Base-by-base conservation (phyloP, 2,888 invertebrate genomes). In the Cosmopolites sordidus region DNA sequence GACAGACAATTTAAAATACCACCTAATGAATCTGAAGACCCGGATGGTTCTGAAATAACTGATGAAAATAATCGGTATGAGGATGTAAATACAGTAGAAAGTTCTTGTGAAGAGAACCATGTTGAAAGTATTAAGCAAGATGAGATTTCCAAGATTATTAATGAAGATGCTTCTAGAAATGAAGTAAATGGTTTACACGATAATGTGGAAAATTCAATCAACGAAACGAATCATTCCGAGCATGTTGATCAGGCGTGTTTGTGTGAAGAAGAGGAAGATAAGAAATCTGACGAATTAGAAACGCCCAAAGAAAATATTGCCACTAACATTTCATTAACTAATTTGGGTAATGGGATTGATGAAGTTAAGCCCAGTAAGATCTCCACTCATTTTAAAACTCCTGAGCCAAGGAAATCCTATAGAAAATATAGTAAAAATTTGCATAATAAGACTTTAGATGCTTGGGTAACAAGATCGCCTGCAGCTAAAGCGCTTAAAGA, bases 391-490 rank as follows among this genome's bases (percentile, higher is more conserved):
- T 61, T 58, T 45, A 62, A 55, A 46, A 37, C 58, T 5, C 55
- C 60, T 5, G 61, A 63, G 38, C 39, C 54, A 39, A 58, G 59
- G 52, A 58, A 51, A 49, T 54, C 37, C 14, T 48, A 58, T 37
- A 59, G 51, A 49, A 61, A 58, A 41, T 55, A 54, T 33, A 48
- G 16, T 14, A 61, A 56, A 42, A 16, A 16, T 16, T 12, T 41
- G 2, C 60, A 60, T 39, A 64, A 63, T 53, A 60, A 56, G 46
- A 69, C 67, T 16, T 60, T 71, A 48, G 70, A 71, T 52, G 58
- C 58, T 41, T 71, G 70, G 70, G 57, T 72, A 27, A 64, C 60
- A 44, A 63, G 62, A 37, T 58, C 64, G 18, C 60, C 63, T 27
- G 9, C 29, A 27, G 18, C 47, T 18, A 57, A 50, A 14, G 37